Conservation (phyloP, 2,113 vertebrate species). For the Smithornis capensis region DNA sequence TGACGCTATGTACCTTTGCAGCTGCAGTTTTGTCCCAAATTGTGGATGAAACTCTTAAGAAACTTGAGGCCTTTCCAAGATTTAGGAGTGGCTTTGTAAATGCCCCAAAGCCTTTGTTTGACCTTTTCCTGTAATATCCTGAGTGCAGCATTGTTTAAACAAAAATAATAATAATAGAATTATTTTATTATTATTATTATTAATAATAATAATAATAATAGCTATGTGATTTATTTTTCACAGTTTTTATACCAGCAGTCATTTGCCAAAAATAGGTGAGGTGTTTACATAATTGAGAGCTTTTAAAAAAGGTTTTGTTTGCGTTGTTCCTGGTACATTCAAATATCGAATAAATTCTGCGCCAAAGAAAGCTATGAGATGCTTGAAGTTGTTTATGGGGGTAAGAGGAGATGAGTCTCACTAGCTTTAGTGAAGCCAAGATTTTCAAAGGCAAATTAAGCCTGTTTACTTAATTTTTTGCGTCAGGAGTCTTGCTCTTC, state of each 20-base stretch:
- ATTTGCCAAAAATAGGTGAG: slow-evolving; percentile 18
- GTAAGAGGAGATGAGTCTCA: not conserved
- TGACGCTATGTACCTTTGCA: not conserved
- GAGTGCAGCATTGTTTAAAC: slow-evolving; percentile 16
- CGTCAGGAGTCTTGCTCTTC: not conserved
- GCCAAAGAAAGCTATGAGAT: not conserved
- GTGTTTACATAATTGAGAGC: not conserved
- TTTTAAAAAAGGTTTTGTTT: not conserved
- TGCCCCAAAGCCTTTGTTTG: slow-evolving; percentile 22
- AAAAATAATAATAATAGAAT: not conserved
- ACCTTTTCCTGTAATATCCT: slow-evolving; percentile 1
- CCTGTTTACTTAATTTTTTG: not conserved
- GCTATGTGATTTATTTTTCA: not conserved
- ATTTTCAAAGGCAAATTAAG: not conserved
- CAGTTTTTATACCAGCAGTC: not conserved
- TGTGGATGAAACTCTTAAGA: not conserved
- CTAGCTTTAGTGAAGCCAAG: not conserved
- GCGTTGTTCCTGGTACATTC: not conserved
- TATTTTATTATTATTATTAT: too few species aligned
- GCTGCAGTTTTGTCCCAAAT: not conserved
- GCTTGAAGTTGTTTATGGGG: not conserved
- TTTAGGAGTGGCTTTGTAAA: not conserved
- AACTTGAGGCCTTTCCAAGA: not conserved
- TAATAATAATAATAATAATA: not conserved
- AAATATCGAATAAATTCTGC: not conserved